Evolutionary conservation across 2,797 vertebrate genomes (phyloP), one percentile per base, ranked within the genome.

Genomic region (Peromyscus nudipes): DNA sequence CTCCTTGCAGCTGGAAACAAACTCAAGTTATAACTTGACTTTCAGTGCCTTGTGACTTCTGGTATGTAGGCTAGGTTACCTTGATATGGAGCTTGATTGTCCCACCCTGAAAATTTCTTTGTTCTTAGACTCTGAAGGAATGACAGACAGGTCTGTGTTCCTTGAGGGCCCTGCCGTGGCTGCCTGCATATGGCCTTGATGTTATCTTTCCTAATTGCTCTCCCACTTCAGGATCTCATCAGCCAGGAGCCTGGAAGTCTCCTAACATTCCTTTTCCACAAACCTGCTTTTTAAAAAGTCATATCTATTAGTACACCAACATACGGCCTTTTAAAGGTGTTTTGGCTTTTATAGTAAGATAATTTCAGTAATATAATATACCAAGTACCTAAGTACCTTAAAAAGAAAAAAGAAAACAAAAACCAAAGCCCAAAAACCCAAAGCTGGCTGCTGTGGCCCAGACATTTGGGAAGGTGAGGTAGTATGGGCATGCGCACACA

Each of bases 331-430:
- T 95, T 57, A 46, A 23, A 84, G 57, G 65, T 82, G 29, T 67
- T 87, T 92, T 87, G 46, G n/a, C 31, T 4, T 95, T 91, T 71
- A 46, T 46, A 94, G 21, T 88, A 83, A 96, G 16, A 89, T 81
- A 84, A 89, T 80, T 55, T n/a, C 46, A 94, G 23, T 64, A 84
- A 60, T 34, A 67, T 0, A 57, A 23, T 73, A 46, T 52, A 29
- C 13, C 46, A 65, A 90, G 40, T 79, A 85, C 43, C 10, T 67
- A 49, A 67, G 6, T 67, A 67, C 62, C 40, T 40, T 83, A 62
- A 67, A 29, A 57, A 57, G 27, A 37, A 57, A 57, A 11, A 43
- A 62, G 37, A 29, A 40, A 62, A 62, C 4, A 13, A 21, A 85
- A 46, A 64, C 40, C 40, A 23, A 85, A 84, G 40, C 27, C 27